Percentiles rank a stretch among this genome's conserved stretches.
Conservation (phyloP, 2,113 vertebrate genomes). For the Macaca nemestrina region DNA sequence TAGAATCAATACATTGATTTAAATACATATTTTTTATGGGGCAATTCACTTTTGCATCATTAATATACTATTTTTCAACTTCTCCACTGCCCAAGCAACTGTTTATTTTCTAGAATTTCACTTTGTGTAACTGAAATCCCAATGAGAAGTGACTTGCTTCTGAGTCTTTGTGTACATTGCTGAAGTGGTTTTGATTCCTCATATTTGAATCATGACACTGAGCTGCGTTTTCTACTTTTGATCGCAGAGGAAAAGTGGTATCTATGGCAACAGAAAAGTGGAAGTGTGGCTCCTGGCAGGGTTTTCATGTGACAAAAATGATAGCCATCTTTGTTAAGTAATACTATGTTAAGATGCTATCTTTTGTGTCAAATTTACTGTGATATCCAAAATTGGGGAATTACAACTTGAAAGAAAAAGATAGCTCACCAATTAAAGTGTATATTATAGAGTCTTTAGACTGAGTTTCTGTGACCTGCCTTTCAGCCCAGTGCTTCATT, state of each 20-base stretch:
- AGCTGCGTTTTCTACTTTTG: conserved; percentile 56
- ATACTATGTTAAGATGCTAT: conserved; percentile 60
- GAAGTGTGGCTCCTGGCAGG: conserved; percentile 44
- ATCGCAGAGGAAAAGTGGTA: conserved; percentile 69
- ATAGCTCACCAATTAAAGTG: conserved; percentile 46
- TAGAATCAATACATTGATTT: not conserved
- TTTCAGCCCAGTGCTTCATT: conserved; percentile 7
- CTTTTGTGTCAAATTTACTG: conserved; percentile 60
- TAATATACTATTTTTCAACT: not conserved
- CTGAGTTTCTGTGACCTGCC: not conserved
- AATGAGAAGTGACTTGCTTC: not conserved
- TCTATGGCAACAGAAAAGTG: conserved; percentile 73
- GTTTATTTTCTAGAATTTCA: conserved; percentile 34
- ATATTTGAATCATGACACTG: conserved; percentile 53
- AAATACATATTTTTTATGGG: not conserved
- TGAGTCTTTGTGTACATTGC: conserved; percentile 26
- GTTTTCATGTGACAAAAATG: conserved; percentile 60
- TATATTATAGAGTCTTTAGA: not conserved
- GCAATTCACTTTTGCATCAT: not conserved
- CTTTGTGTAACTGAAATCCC: not conserved
- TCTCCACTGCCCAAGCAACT: not conserved
- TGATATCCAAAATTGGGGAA: conserved; percentile 54
- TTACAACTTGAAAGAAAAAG: conserved; percentile 50
- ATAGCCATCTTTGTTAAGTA: conserved; percentile 72
- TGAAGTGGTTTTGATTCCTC: conserved; percentile 50